phyloP scores from a whole-genome alignment of 2,888 invertebrate genomes.

The Tiliacea citrago region DNA sequence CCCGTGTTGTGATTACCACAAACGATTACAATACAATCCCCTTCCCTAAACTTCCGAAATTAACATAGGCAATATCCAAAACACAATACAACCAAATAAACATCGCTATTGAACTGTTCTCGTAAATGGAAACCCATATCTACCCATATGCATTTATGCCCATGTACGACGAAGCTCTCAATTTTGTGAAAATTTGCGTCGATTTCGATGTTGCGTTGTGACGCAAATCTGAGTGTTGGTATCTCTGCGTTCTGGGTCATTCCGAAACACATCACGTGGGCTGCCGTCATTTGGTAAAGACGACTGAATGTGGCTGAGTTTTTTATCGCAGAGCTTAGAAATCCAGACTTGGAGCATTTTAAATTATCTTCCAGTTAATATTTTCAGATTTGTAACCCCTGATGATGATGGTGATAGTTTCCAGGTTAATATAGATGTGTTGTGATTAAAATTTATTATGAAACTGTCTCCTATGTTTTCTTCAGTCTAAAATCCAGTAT shows the following conservation, averaged over 20 bases:
- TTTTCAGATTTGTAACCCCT: not conserved
- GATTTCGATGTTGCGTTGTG: not conserved
- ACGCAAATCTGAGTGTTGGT: constrained; percentile 11
- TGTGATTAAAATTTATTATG: not conserved
- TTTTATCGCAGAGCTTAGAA: not conserved
- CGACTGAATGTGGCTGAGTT: not conserved
- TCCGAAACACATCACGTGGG: no score
- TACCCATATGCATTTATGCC: not conserved
- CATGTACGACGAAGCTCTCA: constrained; percentile 2
- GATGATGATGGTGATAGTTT: not conserved
- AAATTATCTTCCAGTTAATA: not conserved
- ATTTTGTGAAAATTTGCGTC: constrained; percentile 24
- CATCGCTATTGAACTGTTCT: constrained; percentile 16
- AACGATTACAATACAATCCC: constrained; percentile 2
- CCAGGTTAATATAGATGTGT: not conserved
- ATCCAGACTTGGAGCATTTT: not conserved
- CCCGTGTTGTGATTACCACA: constrained; percentile 3
- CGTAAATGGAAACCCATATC: not conserved
- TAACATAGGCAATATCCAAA: constrained; percentile 30
- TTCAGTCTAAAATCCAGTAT: not conserved
- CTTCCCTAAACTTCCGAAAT: constrained; percentile 18
- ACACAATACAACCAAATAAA: constrained; percentile 40
- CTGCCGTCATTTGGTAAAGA: not conserved
- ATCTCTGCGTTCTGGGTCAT: no score
- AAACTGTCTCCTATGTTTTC: not conserved